Percentiles rank a stretch among this genome's conserved stretches.
These are phyloP conservation scores for Augochlora pura DNA, from an alignment of 1,140 invertebrate genomes.

Conservation along the genomic window DNA sequence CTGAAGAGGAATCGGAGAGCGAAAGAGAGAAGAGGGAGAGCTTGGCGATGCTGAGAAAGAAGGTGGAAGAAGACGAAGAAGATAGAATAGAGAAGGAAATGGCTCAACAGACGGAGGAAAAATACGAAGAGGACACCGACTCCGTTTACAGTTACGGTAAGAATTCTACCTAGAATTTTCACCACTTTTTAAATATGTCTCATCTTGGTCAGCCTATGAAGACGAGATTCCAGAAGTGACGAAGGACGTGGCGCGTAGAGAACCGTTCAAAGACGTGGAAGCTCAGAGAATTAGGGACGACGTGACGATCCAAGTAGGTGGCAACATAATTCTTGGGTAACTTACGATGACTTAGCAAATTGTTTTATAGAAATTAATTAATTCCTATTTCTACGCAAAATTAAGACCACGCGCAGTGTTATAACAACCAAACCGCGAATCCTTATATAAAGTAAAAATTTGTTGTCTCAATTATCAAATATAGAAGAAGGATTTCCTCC, in stretches of 20 bases:
- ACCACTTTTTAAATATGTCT: not conserved
- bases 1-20: not conserved
- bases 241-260: slow-evolving; percentile 28
- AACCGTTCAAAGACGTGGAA: slow-evolving; percentile 72
- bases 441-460: too few species aligned
- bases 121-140: slow-evolving; percentile 39
- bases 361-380: too few species aligned
- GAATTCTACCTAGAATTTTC: not conserved
- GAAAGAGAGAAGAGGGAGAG: not conserved
- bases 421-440: too few species aligned
- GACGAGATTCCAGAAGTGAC: slow-evolving; percentile 51
- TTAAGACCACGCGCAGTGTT: too few species aligned
- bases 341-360: too few species aligned
- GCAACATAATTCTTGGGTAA: not conserved
- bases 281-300: slow-evolving; percentile 74
- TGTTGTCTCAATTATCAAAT: too few species aligned
- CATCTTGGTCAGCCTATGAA: slow-evolving; percentile 61
- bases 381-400: too few species aligned
- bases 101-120: slow-evolving; percentile 42
- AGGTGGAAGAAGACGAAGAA: slow-evolving; percentile 38
- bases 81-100: slow-evolving; percentile 29
- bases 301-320: slow-evolving; percentile 73
- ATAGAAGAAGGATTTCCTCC: too few species aligned
- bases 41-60: not conserved
- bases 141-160: slow-evolving; percentile 68